Conservation (phyloP, 2,113 vertebrate species). For the Dolichotis patagonum region DNA sequence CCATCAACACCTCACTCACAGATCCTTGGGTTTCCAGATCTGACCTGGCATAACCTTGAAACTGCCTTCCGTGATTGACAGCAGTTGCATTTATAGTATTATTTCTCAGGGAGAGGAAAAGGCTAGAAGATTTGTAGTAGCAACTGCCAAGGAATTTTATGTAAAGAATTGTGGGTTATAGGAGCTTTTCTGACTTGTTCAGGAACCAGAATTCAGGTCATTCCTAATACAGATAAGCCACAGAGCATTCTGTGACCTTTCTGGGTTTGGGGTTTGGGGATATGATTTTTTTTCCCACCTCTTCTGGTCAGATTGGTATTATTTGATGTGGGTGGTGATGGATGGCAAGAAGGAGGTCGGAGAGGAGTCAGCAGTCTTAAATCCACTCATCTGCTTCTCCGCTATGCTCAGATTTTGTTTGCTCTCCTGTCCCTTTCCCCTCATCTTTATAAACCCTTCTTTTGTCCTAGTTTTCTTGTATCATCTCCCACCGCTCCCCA, state of each 20-base stretch:
- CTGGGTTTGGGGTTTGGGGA: neutral
- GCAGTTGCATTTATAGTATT: slow-evolving; percentile 72
- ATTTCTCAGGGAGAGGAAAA: slow-evolving; percentile 67
- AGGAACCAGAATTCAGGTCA: slow-evolving; percentile 68
- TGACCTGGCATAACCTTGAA: slow-evolving; percentile 79
- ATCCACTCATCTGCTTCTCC: neutral
- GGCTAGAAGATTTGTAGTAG: slow-evolving; percentile 76
- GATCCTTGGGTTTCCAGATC: slow-evolving; percentile 71
- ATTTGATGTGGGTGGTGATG: neutral
- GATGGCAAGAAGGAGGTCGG: neutral
- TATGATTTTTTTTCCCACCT: neutral
- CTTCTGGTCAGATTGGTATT: neutral
- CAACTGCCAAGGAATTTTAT: slow-evolving; percentile 77
- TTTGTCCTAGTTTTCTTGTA: neutral
- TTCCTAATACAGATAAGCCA: slow-evolving; percentile 72
- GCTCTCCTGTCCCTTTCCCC: neutral
- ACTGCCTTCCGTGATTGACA: slow-evolving; percentile 71
- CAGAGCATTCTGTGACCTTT: slow-evolving; percentile 49
- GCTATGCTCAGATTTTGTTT: neutral
- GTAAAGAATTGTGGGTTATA: slow-evolving; percentile 71
- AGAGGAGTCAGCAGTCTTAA: neutral
- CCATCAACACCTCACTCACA: slow-evolving; percentile 69
- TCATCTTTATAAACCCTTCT: slow-evolving; percentile 5
- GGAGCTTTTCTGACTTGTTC: slow-evolving; percentile 69
- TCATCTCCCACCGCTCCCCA: neutral